These are phyloP conservation scores for Moxostoma hubbsi DNA, from an alignment of 2,797 vertebrate genomes.

Conservation along the genomic window DNA sequence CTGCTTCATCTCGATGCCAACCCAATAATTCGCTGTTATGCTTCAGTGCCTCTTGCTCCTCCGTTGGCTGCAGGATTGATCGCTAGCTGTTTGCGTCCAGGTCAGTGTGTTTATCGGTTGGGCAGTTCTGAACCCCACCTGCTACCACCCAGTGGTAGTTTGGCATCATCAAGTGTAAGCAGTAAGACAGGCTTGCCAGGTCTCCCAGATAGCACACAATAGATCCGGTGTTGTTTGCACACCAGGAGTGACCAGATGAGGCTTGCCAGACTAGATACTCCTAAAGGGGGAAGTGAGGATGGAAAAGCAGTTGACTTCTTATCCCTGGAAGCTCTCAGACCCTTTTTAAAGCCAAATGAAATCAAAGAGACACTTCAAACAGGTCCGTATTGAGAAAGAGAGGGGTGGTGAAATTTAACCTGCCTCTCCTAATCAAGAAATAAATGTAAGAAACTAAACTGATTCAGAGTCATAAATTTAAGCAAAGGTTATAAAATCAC, in stretches of 20 bases:
- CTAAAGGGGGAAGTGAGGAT: slow-evolving; percentile 13
- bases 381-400: background rate
- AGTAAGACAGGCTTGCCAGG: slow-evolving; percentile 35
- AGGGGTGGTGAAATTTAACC: slow-evolving; percentile 32
- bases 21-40: slow-evolving; percentile 50
- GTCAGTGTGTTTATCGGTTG: slow-evolving; percentile 60
- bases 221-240: slow-evolving; percentile 40
- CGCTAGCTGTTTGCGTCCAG: slow-evolving; percentile 44
- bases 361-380: slow-evolving; percentile 41
- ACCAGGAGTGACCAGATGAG: slow-evolving; percentile 26
- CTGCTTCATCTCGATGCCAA: slow-evolving; percentile 50
- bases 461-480: slow-evolving; percentile 22
- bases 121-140: slow-evolving; percentile 51
- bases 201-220: slow-evolving; percentile 33
- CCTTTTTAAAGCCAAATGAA: slow-evolving; percentile 40
- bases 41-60: slow-evolving; percentile 47
- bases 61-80: slow-evolving; percentile 57
- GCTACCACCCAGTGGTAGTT: slow-evolving; percentile 45
- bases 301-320: slow-evolving; percentile 36
- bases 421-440: slow-evolving; percentile 37
- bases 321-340: slow-evolving; percentile 28
- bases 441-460: slow-evolving; percentile 33
- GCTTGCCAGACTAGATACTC: slow-evolving; percentile 32
- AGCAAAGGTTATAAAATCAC: slow-evolving; percentile 19
- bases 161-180: slow-evolving; percentile 47